Conservation (phyloP, 2,113 vertebrate species). For the Saimiri boliviensis region DNA sequence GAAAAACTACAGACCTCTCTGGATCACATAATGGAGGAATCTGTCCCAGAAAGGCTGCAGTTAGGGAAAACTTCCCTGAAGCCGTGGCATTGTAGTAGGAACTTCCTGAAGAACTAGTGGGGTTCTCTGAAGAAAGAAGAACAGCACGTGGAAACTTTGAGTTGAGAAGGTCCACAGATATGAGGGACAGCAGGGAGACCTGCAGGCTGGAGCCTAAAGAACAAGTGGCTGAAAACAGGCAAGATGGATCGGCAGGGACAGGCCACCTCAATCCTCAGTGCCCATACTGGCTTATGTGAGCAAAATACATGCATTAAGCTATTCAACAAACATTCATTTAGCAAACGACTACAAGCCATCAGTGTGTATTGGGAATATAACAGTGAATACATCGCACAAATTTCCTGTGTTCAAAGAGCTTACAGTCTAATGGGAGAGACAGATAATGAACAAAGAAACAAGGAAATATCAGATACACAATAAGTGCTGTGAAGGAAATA, state of each 20-base stretch:
- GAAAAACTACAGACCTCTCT: neutral
- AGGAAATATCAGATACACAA: neutral
- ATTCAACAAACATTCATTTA: neutral
- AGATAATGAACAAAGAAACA: neutral
- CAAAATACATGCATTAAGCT: neutral
- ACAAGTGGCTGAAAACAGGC: neutral
- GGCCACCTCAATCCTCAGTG: neutral
- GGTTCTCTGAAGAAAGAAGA: neutral
- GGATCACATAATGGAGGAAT: neutral
- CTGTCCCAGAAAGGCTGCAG: neutral
- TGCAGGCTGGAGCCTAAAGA: neutral
- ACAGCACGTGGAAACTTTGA: fast-evolving
- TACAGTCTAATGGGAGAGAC: neutral
- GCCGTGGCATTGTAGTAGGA: neutral
- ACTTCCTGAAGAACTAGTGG: neutral
- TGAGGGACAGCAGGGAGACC: neutral
- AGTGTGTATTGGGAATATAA: neutral
- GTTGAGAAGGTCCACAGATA: neutral
- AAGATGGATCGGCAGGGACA: neutral
- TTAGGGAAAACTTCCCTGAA: neutral
- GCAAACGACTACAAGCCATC: neutral
- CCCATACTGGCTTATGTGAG: neutral
- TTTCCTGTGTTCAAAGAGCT: neutral
- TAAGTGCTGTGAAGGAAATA: neutral
- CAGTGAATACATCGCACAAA: neutral